phyloP scores from a whole-genome alignment of 1,140 invertebrate genomes.

The Whitmania pigra region DNA sequence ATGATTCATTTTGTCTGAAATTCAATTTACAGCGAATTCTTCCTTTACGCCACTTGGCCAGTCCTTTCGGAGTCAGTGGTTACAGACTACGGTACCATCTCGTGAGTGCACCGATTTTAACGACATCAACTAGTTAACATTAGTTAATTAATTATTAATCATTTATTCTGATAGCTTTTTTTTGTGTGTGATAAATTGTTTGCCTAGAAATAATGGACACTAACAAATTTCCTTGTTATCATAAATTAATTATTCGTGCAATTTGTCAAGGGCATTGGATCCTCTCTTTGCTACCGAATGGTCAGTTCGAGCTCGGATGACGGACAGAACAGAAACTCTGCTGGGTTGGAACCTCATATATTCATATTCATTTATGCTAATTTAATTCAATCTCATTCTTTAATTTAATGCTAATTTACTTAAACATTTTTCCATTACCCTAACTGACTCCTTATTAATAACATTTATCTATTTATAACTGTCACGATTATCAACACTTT shows the following conservation, averaged over 20 bases:
- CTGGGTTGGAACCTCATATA: conserved; percentile 33
- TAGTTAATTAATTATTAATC: no score
- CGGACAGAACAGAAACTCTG: conserved; percentile 41
- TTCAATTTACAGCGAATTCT: conserved; percentile 52
- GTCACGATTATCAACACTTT: no score
- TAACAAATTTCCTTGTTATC: conserved; percentile 9
- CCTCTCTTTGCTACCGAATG: conserved; percentile 70
- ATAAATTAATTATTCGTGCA: conserved; percentile 15
- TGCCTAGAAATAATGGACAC: no score
- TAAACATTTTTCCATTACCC: no score
- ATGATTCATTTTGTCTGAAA: neutral
- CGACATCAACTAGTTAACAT: no score
- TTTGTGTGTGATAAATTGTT: no score
- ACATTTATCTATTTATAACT: no score
- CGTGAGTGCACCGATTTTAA: conserved; percentile 31
- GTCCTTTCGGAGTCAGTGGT: conserved; percentile 69
- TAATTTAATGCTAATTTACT: no score
- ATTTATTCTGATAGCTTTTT: no score
- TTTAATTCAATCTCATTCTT: no score
- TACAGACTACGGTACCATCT: conserved; percentile 68
- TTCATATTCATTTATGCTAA: conserved; percentile 6
- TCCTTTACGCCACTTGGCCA: conserved; percentile 74
- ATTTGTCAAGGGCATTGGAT: conserved; percentile 54
- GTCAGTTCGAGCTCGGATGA: conserved; percentile 42
- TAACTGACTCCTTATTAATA: no score